A percentile compares a stretch with the other conserved stretches of the same genome.
Evolutionary conservation across 2,113 vertebrate genomes (phyloP).

Genomic region (Paradisaea rubra): DNA sequence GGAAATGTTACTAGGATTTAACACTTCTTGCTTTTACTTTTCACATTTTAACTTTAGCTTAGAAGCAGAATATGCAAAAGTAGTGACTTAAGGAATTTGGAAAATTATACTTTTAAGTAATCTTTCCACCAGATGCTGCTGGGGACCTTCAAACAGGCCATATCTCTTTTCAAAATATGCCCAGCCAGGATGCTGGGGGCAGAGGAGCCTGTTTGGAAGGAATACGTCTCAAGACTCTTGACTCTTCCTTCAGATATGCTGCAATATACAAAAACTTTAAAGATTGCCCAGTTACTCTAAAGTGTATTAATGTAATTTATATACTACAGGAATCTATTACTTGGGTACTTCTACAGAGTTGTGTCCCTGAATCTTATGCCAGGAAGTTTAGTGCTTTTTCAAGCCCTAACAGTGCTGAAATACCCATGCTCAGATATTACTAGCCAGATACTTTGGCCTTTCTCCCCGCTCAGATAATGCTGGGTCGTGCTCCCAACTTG

Average conservation of each 20-base stretch:
- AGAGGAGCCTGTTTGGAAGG: background rate
- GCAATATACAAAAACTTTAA: background rate
- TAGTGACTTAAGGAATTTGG: background rate
- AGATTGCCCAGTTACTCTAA: background rate
- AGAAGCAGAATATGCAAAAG: background rate
- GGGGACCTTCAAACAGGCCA: background rate
- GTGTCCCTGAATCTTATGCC: background rate
- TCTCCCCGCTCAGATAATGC: background rate
- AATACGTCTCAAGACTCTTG: background rate
- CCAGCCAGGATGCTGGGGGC: background rate
- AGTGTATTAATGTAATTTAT: background rate
- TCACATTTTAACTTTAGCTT: background rate
- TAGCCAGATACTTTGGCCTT: background rate
- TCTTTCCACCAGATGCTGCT: background rate
- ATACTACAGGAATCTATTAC: background rate
- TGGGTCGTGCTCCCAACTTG: background rate
- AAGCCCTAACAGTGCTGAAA: background rate
- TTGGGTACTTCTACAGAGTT: rapidly evolving
- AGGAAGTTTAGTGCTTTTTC: background rate
- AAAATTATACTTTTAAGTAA: background rate
- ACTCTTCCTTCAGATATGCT: background rate
- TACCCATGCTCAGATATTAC: rapidly evolving
- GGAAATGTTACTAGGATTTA: background rate
- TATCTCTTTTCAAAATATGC: background rate
- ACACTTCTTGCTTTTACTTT: background rate